These are phyloP conservation scores for Megamerina dolium DNA, from an alignment of 2,888 invertebrate genomes.

Conservation along the genomic window DNA sequence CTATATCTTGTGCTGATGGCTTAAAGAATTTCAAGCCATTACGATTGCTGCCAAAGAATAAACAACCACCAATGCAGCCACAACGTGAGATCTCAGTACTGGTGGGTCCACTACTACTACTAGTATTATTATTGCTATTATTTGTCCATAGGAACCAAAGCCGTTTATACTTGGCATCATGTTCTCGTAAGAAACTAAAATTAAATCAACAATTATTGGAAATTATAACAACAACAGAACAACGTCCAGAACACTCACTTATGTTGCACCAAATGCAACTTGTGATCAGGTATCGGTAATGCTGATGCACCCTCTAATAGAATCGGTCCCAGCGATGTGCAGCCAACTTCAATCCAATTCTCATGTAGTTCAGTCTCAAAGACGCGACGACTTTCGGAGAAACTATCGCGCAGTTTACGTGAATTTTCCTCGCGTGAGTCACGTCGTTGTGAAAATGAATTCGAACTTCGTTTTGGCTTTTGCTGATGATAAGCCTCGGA, in stretches of 20 bases:
- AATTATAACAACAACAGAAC: not conserved
- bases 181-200: slow-evolving; percentile 62
- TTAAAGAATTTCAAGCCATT: slow-evolving; percentile 87
- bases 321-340: slow-evolving; percentile 82
- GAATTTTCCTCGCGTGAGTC: slow-evolving; percentile 43
- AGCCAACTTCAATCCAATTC: slow-evolving; percentile 89
- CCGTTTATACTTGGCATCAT: slow-evolving; percentile 78
- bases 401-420: slow-evolving; percentile 40
- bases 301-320: slow-evolving; percentile 85
- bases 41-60: slow-evolving; percentile 88
- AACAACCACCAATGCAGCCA: slow-evolving; percentile 92
- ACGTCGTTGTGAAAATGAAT: slow-evolving; percentile 44
- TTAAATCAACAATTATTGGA: slow-evolving; percentile 3
- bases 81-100: slow-evolving; percentile 69
- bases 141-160: slow-evolving; percentile 92
- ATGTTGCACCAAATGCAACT: slow-evolving; percentile 72
- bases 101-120: slow-evolving; percentile 44
- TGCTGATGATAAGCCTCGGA: slow-evolving; percentile 31
- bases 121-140: slow-evolving; percentile 41
- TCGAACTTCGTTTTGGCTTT: slow-evolving; percentile 40
- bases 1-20: slow-evolving; percentile 71
- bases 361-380: slow-evolving; percentile 52
- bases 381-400: slow-evolving; percentile 37
- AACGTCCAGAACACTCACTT: slow-evolving; percentile 50
- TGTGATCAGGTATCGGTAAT: slow-evolving; percentile 68